Percentiles rank a stretch among this genome's conserved stretches.
Evolutionary conservation across 2,888 invertebrate species (phyloP).

Genomic region (Laspeyria flexula): DNA sequence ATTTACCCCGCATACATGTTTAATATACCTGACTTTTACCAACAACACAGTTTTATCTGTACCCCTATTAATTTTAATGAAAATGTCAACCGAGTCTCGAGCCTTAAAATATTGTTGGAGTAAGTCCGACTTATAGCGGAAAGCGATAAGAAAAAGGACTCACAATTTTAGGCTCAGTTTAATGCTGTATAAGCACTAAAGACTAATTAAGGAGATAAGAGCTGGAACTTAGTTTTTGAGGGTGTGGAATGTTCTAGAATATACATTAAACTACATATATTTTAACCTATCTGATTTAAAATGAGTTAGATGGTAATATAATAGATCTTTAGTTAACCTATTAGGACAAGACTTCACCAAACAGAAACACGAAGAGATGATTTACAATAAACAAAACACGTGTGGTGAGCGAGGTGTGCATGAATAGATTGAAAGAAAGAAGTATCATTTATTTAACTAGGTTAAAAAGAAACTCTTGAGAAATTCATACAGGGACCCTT

Average conservation of each 20-base stretch:
- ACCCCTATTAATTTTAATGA: slow-evolving; percentile 38
- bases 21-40: slow-evolving; percentile 26
- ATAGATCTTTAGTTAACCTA: no score
- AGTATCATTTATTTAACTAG: no score
- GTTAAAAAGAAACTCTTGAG: no score
- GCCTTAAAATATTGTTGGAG: slow-evolving; percentile 16
- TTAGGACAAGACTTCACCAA: no score
- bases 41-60: slow-evolving; percentile 25
- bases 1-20: slow-evolving; percentile 17
- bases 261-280: no score
- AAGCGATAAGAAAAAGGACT: slow-evolving; percentile 1
- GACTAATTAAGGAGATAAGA: not conserved
- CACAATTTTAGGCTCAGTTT: not conserved
- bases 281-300: no score
- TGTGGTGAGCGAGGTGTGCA: no score
- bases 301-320: no score
- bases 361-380: no score
- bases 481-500: no score
- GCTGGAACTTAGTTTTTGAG: not conserved
- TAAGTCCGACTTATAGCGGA: not conserved
- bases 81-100: slow-evolving; percentile 23
- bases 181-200: not conserved
- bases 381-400: no score
- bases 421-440: no score
- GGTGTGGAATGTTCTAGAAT: not conserved